Evolutionary conservation across 2,113 vertebrate species (phyloP).

Genomic region (Deroptyus accipitrinus): DNA sequence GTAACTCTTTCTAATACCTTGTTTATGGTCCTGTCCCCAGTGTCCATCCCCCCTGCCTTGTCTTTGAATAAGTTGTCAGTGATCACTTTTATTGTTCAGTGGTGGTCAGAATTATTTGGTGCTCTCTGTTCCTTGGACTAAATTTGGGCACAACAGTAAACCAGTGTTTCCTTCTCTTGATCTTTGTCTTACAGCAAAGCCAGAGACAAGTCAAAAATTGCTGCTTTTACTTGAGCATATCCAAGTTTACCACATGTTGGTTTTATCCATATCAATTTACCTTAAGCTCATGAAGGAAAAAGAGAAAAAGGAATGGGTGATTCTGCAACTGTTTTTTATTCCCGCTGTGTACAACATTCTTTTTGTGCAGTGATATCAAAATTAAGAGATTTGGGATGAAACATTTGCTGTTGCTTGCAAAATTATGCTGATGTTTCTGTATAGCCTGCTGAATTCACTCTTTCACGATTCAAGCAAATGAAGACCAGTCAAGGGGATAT

Average conservation of each 20-base stretch:
- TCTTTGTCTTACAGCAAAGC: background rate
- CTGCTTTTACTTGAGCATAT: background rate
- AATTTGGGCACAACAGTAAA: background rate
- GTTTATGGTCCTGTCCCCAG: background rate
- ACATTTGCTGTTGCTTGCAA: background rate
- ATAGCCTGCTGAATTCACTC: background rate
- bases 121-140: background rate
- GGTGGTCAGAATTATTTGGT: background rate
- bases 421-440: background rate
- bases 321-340: background rate
- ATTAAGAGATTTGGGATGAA: background rate
- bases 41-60: fast-evolving
- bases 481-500: background rate
- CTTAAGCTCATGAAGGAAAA: background rate
- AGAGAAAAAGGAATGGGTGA: background rate
- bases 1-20: conserved; percentile 10
- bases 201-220: background rate
- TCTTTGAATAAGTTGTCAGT: background rate
- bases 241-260: background rate
- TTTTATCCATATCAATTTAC: background rate
- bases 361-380: background rate
- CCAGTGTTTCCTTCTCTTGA: background rate
- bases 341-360: fast-evolving
- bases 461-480: background rate
- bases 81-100: background rate